phyloP scores from a whole-genome alignment of 2,113 vertebrate species.

The Cyanoramphus novaezelandiae region DNA sequence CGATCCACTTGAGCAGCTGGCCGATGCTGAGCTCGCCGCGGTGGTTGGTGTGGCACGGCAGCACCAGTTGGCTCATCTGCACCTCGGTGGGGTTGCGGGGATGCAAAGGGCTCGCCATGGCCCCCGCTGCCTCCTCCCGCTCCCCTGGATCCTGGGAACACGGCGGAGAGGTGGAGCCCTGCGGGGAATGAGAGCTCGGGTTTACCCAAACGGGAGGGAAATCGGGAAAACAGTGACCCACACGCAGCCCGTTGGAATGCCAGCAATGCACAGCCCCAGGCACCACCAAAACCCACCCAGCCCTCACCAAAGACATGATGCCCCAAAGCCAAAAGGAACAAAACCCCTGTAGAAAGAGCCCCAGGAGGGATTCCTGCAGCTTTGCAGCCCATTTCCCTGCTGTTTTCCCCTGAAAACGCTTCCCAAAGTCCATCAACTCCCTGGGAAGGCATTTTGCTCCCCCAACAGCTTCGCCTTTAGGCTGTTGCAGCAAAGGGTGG shows the following conservation, averaged over 20 bases:
- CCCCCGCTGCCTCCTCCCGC: background rate
- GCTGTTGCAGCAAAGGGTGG: background rate
- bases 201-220: background rate
- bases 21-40: constrained; percentile 86
- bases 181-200: fast-evolving
- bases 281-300: background rate
- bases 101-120: constrained; percentile 13
- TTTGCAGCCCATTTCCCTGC: background rate
- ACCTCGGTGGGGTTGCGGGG: constrained; percentile 87
- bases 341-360: background rate
- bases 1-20: constrained; percentile 98
- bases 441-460: background rate
- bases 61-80: constrained; percentile 96
- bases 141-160: constrained; percentile 51
- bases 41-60: constrained; percentile 94
- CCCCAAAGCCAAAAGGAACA: background rate
- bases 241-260: fast-evolving
- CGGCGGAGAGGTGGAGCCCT: constrained; percentile 11
- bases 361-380: background rate
- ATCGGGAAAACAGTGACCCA: fast-evolving
- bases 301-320: background rate
- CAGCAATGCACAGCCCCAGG: fast-evolving
- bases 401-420: fast-evolving
- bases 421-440: background rate
- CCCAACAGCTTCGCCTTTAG: background rate